Base-by-base conservation (phyloP, 92 coral and sea anemone species). In the Micromussa lordhowensis region DNA sequence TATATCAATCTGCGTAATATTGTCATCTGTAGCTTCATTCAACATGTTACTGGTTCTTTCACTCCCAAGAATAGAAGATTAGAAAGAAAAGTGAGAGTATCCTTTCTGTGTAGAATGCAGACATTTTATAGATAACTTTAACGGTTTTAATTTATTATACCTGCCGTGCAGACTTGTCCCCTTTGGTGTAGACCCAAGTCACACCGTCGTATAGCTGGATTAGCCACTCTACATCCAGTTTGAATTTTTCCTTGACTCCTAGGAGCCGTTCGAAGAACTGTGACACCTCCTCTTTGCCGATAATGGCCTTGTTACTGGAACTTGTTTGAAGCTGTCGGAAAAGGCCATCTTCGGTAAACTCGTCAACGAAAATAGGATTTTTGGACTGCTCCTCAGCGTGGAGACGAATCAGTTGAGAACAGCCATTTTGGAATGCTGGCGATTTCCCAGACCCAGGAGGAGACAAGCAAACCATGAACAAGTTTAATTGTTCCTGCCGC, bases 381-480 rank as follows among this genome's bases (percentile, higher is more conserved):
- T 31, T 24, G 16, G 31, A 57, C 44, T 85, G 66, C 34, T 48
- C 78, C 80, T 83, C 79, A 1, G 48, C 40, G 40, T 83, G 78
- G 4, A 83, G 26, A 7, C 73, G 70, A 18, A 85, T 34, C 4
- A 80, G 81, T 14, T 85, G 88, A 22, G 81, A 54, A 49, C 81
- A 54, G 72, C 80, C 91, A 63, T 91, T 80, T 51, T 92, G 92
- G 51, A 92, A 92, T 3, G 92, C 85, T 11, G 90, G 91, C 1
- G 91, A 92, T 34, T 88, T 88, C 30, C 94, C 94, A 32, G 92
- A 75, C 31, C 92, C 89, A 0, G 94, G 94, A 8, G 85, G 32
- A 16, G 80, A 68, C 3, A 92, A 77, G 66, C 92, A 88, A 34
- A 92, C 55, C 18, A 86, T 28, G 14, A 89, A 78, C 18, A 85